Evolutionary conservation across 1,140 invertebrate species (phyloP).

Genomic region (Drosophila equinoxialis): DNA sequence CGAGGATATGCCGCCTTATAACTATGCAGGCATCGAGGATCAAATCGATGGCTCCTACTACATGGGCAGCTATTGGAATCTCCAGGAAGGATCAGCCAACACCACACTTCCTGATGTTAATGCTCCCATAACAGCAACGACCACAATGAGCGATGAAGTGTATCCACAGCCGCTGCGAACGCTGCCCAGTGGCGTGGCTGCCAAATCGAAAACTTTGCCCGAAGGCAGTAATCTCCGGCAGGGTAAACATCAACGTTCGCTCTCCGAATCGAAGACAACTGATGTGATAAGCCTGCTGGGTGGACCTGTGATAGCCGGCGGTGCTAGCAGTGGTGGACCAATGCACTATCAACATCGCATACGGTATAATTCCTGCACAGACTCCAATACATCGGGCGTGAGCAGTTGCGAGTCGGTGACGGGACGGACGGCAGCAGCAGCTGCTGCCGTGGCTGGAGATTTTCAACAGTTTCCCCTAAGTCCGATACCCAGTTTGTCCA

Average conservation of each 20-base stretch:
- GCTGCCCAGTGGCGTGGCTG: slow-evolving; percentile 31
- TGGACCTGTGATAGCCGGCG: slow-evolving; percentile 19
- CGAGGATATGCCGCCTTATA: slow-evolving; percentile 74
- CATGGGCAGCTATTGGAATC: slow-evolving; percentile 72
- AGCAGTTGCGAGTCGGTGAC: slow-evolving; percentile 90
- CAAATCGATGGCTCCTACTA: slow-evolving; percentile 76
- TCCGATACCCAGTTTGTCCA: slow-evolving; percentile 91
- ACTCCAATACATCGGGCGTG: slow-evolving; percentile 90
- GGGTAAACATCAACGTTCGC: slow-evolving; percentile 84
- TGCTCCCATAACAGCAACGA: slow-evolving; percentile 33
- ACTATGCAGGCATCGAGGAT: slow-evolving; percentile 71
- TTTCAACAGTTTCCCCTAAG: slow-evolving; percentile 88
- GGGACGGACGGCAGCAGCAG: slow-evolving; percentile 72
- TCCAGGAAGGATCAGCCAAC: slow-evolving; percentile 26
- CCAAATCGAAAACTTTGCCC: slow-evolving; percentile 75
- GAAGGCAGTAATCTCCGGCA: slow-evolving; percentile 65
- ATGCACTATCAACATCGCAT: slow-evolving; percentile 65
- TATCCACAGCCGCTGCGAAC: slow-evolving; percentile 19
- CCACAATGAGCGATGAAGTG: slow-evolving; percentile 51
- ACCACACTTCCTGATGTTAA: slow-evolving; percentile 57
- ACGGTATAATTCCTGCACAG: slow-evolving; percentile 85
- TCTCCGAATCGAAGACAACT: slow-evolving; percentile 87
- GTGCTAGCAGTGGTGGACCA: slow-evolving; percentile 22
- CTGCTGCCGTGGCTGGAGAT: slow-evolving; percentile 83
- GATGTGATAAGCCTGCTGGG: slow-evolving; percentile 75